Percentiles rank a stretch among this genome's conserved stretches.
Evolutionary conservation across 2,888 invertebrate genomes (phyloP).

Genomic region (Acanthoscelides obtectus): DNA sequence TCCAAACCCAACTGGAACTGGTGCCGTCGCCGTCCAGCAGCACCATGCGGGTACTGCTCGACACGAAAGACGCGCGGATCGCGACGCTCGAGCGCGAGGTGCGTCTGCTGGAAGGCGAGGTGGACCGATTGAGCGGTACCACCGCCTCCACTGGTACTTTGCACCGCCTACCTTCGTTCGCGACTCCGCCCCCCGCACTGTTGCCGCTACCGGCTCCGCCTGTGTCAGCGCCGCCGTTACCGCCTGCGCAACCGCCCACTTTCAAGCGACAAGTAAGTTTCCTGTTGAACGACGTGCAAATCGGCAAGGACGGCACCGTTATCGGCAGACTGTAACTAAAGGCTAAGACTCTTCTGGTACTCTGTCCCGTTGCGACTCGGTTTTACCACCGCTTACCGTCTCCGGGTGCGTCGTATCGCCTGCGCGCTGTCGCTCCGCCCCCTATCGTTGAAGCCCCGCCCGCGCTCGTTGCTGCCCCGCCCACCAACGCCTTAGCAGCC

Average conservation of each 20-base stretch:
- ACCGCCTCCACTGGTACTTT: conserved; percentile 33
- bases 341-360: conserved; percentile 41
- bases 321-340: conserved; percentile 47
- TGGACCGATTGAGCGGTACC: conserved; percentile 52
- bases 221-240: not conserved
- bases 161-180: conserved; percentile 38
- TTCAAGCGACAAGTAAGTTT: conserved; percentile 83
- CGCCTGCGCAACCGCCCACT: conserved; percentile 37
- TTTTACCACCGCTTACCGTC: conserved; percentile 45
- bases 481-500: not conserved
- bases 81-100: conserved; percentile 83
- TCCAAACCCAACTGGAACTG: conserved; percentile 75
- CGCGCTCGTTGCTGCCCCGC: not conserved
- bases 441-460: not conserved
- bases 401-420: conserved; percentile 16
- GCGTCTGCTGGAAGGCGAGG: conserved; percentile 72
- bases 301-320: conserved; percentile 65
- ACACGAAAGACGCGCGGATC: conserved; percentile 84
- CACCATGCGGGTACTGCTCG: conserved; percentile 73
- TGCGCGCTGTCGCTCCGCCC: not conserved
- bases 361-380: conserved; percentile 32
- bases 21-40: conserved; percentile 62
- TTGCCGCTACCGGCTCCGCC: conserved; percentile 4
- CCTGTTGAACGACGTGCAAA: conserved; percentile 75
- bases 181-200: conserved; percentile 42